Evolutionary conservation across 2,113 vertebrate species (phyloP).

Genomic region (Podocnemis expansa): DNA sequence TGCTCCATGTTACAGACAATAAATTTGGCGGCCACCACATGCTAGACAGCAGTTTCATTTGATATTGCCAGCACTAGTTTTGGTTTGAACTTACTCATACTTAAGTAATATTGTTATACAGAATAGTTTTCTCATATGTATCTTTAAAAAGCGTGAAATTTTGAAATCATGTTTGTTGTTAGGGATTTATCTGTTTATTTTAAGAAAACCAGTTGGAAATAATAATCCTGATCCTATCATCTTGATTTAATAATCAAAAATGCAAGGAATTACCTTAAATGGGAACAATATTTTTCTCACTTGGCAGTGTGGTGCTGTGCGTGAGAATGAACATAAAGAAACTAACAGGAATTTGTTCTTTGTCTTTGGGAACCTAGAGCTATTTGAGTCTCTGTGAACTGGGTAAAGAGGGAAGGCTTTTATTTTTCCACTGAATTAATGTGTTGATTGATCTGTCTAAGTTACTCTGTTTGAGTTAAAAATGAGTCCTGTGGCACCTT

Average conservation of each 20-base stretch:
- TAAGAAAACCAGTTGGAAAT: not conserved
- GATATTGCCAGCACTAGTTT: not conserved
- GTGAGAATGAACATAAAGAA: not conserved
- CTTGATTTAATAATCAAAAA: not conserved
- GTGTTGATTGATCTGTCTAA: not conserved
- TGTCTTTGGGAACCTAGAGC: not conserved
- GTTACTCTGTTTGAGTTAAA: too few species aligned
- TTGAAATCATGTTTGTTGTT: not conserved
- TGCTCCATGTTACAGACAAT: not conserved
- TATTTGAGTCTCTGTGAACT: not conserved
- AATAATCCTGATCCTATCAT: not conserved
- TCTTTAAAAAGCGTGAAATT: not conserved
- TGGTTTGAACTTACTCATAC: not conserved
- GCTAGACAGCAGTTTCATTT: fast-evolving
- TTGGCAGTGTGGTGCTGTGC: not conserved
- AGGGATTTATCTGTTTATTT: not conserved
- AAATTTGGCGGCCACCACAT: not conserved
- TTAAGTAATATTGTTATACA: not conserved
- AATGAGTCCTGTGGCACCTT: too few species aligned
- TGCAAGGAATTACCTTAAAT: not conserved
- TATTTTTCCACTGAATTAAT: not conserved
- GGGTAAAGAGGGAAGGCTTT: not conserved
- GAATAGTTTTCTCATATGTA: not conserved
- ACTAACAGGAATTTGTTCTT: not conserved
- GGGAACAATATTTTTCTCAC: not conserved